Evolutionary conservation across 2,797 vertebrate genomes (phyloP).

Genomic region (Myotis vivesi): DNA sequence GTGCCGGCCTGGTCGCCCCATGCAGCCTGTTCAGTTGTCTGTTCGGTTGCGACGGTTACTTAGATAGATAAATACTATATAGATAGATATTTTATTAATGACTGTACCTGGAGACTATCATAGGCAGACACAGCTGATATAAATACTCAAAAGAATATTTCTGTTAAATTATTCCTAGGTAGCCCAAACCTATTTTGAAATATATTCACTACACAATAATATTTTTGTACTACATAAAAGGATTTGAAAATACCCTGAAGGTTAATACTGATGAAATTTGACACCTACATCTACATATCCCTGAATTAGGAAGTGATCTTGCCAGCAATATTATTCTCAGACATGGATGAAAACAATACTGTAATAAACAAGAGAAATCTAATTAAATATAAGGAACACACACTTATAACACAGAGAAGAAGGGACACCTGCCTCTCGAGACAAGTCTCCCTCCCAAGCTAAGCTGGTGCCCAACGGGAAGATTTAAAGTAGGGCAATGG

Average conservation of each 20-base stretch:
- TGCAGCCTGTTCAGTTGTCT: too few species aligned
- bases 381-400: not conserved
- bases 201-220: not conserved
- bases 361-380: not conserved
- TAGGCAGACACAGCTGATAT: not conserved
- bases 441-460: not conserved
- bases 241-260: slow-evolving; percentile 13
- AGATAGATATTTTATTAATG: not conserved
- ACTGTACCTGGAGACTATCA: not conserved
- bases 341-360: not conserved
- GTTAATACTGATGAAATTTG: not conserved
- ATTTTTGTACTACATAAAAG: not conserved
- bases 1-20: too few species aligned
- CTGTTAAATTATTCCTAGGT: not conserved
- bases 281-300: not conserved
- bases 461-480: not conserved
- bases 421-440: not conserved
- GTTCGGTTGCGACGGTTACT: too few species aligned
- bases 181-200: not conserved
- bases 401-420: not conserved
- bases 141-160: slow-evolving; percentile 11
- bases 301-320: not conserved
- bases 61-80: too few species aligned
- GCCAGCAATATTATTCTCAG: not conserved
- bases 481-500: not conserved